Conservation (phyloP, 2,113 vertebrate species). For the Galbula dea region DNA sequence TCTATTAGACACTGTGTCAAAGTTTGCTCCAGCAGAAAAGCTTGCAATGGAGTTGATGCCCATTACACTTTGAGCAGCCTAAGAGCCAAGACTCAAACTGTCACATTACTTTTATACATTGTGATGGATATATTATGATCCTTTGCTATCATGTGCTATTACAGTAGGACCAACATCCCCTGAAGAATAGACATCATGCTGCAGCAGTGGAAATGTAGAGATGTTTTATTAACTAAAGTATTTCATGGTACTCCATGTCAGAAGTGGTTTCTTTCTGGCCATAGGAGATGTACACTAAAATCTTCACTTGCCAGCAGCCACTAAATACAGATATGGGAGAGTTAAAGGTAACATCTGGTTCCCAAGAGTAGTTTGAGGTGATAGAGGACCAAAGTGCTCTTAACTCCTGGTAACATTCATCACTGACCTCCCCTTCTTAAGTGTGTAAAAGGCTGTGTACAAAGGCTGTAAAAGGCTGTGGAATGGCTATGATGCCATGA, state of each 20-base stretch:
- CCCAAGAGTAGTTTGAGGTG: background rate
- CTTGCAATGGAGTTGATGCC: background rate
- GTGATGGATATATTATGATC: background rate
- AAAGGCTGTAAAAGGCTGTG: no score
- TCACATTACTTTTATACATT: background rate
- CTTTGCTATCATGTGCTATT: background rate
- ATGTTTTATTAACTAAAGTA: background rate
- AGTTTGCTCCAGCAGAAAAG: background rate
- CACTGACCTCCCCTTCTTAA: background rate
- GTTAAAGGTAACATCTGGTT: background rate
- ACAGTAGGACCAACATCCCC: background rate
- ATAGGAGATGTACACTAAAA: background rate
- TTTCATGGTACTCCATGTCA: background rate
- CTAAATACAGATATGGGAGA: background rate
- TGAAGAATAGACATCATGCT: background rate
- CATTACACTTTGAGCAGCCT: background rate
- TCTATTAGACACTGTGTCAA: background rate
- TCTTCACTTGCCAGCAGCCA: background rate
- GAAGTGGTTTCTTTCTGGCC: background rate
- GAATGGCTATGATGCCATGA: background rate
- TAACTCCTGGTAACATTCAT: background rate
- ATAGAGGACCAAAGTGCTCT: background rate
- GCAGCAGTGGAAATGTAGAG: background rate
- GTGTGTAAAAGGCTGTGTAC: background rate
- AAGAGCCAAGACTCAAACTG: background rate